phyloP scores from a whole-genome alignment of 35 echinoderm and acorn worm species.

The Strongylocentrotus purpuratus region DNA sequence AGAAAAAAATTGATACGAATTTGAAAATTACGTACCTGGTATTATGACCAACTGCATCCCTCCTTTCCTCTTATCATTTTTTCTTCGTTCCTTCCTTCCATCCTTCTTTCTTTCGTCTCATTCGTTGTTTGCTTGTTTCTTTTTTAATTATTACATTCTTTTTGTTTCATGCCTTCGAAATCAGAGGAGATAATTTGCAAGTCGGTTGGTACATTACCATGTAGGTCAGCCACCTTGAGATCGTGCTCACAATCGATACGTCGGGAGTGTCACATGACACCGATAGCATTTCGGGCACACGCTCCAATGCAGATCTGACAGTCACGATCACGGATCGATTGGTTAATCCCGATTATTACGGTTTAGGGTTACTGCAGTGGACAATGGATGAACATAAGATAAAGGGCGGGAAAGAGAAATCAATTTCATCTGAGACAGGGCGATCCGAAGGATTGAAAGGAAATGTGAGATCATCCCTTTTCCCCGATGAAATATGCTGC shows the following conservation, averaged over 20 bases:
- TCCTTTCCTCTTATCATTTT: not conserved
- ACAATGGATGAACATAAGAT: not conserved
- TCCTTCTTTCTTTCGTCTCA: no score
- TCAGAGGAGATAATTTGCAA: not conserved
- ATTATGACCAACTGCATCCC: no score
- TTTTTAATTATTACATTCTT: no score
- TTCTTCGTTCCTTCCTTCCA: not conserved
- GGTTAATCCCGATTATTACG: not conserved
- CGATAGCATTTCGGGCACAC: constrained; percentile 7
- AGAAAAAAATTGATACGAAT: no score
- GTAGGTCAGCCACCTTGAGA: not conserved
- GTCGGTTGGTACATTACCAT: not conserved
- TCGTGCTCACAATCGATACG: not conserved
- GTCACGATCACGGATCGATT: not conserved
- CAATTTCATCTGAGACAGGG: not conserved
- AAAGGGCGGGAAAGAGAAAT: not conserved
- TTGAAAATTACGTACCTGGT: no score
- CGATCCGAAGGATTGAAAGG: not conserved
- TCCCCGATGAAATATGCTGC: constrained; percentile 21
- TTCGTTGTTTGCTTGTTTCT: no score
- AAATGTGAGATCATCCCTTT: constrained; percentile 19
- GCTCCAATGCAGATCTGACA: not conserved
- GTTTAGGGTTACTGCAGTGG: not conserved
- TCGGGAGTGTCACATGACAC: not conserved
- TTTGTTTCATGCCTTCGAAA: not conserved